Conservation (phyloP, 2,888 invertebrate genomes). For the Pachliopta kotzebuea region DNA sequence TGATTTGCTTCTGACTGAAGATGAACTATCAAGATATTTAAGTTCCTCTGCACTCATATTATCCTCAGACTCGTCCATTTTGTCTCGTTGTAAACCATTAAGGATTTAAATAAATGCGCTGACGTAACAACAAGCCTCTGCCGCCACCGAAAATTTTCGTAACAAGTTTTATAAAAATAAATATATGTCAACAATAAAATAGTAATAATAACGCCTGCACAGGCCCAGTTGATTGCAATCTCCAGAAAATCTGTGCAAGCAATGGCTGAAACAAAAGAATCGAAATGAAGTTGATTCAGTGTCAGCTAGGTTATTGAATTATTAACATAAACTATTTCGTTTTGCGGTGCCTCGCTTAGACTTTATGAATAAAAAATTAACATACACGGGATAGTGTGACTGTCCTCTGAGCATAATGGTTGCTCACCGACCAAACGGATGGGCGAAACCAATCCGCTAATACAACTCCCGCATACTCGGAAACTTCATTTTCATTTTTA, state of each 20-base stretch:
- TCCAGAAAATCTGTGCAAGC: conserved; percentile 42
- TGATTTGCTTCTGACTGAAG: conserved; percentile 50
- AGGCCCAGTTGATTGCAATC: conserved; percentile 42
- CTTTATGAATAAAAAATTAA: conserved; percentile 52
- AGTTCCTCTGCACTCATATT: conserved; percentile 56
- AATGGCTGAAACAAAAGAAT: conserved; percentile 72
- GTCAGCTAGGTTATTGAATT: conserved; percentile 64
- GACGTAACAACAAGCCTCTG: conserved; percentile 49
- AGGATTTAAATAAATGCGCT: conserved; percentile 37
- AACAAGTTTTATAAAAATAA: conserved; percentile 34
- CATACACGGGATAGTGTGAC: conserved; percentile 44
- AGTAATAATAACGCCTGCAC: conserved; percentile 39
- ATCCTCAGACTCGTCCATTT: conserved; percentile 67
- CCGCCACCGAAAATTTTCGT: conserved; percentile 35
- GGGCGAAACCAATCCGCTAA: conserved; percentile 34
- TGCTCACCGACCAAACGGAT: conserved; percentile 18
- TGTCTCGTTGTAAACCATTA: conserved; percentile 32
- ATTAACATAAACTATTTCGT: conserved; percentile 44
- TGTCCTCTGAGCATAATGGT: conserved; percentile 33
- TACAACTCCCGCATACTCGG: conserved; percentile 47
- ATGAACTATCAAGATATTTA: conserved; percentile 41
- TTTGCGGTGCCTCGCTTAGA: conserved; percentile 31
- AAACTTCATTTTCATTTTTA: conserved; percentile 72
- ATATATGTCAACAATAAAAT: conserved; percentile 38
- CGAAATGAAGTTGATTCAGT: conserved; percentile 69